Base-by-base conservation (phyloP, 1,140 invertebrate genomes). In the Argopecten irradians region DNA sequence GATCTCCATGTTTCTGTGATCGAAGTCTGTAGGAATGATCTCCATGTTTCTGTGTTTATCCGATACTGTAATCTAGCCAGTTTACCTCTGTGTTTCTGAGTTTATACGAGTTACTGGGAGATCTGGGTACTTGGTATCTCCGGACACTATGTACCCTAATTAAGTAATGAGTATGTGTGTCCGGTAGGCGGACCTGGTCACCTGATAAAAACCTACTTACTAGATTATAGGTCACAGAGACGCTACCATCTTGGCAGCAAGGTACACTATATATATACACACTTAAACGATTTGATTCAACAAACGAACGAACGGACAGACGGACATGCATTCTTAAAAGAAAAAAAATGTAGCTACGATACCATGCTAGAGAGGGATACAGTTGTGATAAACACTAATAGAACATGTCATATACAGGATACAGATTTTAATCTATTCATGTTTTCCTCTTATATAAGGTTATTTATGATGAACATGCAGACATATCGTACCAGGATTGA, bases 91-190 rank as follows among this genome's bases (percentile, higher is more conserved):
- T 7, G 14, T 71, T 71, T 71, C 16, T 8, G n/a, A 28, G 55
- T 71, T 71, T 71, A n/a, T 71, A 22, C 55, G 55, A 71, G 55
- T 71, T 71, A 71, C 55, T n/a, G 22, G 55, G 55, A 71, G 55
- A 71, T 71, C 5, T 28, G 55, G 22, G 55, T 71, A 71, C 22
- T 11, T 71, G 55, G n/a, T 71, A 16, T 3, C 5, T 71, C 55
- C 22, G 28, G 7, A 22, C 1, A 71, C 55, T n/a, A 28, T 71
- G 55, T 28, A 71, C 19, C 11, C 22, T 3, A 71, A n/a, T 71
- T 22, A 11, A 71, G 5, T 71, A 71, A 71, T 71, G 55, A 28
- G 19, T 71, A 46, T 46, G 43, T 46, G 22, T 71, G 55, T 71
- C 55, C 55, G 55, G 55, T 28, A n/a, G 16, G 22, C 7, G 55